These are phyloP conservation scores for Falco rusticolus DNA, from an alignment of 2,797 vertebrate species.

Conservation along the genomic window DNA sequence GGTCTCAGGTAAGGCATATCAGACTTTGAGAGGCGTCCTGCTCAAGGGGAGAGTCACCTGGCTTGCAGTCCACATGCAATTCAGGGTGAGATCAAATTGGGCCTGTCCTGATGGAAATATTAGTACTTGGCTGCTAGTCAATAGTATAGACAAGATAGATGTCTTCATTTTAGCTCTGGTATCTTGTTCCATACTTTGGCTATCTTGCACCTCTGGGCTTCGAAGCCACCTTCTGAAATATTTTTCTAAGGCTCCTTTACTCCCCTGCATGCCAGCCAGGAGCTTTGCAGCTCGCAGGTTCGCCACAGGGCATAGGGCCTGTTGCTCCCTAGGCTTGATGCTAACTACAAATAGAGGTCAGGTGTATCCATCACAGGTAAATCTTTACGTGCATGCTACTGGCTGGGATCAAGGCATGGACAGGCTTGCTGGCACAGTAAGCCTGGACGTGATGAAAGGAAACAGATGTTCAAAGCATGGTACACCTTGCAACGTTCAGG, in stretches of 20 bases:
- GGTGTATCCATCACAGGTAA: neutral
- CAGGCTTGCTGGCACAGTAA: neutral
- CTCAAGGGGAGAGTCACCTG: too few relatives aligned
- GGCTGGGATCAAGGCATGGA: fast-evolving
- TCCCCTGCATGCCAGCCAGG: neutral
- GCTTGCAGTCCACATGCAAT: neutral
- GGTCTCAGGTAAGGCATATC: neutral
- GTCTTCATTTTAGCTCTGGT: neutral
- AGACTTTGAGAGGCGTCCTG: neutral
- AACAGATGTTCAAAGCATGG: neutral
- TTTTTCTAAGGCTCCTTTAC: neutral
- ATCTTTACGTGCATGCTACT: fast-evolving
- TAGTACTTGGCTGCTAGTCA: neutral
- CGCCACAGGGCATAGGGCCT: neutral
- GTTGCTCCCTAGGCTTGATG: neutral
- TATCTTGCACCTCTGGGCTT: neutral
- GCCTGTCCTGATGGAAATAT: neutral
- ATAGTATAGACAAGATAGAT: too few relatives aligned
- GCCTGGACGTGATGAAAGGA: neutral
- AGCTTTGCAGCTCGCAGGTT: neutral
- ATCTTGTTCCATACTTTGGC: neutral
- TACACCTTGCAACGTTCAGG: neutral
- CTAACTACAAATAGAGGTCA: neutral
- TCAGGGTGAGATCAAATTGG: neutral
- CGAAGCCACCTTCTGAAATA: neutral